phyloP scores from a whole-genome alignment of 2,888 invertebrate genomes.

The Caenorhabditis afra region DNA sequence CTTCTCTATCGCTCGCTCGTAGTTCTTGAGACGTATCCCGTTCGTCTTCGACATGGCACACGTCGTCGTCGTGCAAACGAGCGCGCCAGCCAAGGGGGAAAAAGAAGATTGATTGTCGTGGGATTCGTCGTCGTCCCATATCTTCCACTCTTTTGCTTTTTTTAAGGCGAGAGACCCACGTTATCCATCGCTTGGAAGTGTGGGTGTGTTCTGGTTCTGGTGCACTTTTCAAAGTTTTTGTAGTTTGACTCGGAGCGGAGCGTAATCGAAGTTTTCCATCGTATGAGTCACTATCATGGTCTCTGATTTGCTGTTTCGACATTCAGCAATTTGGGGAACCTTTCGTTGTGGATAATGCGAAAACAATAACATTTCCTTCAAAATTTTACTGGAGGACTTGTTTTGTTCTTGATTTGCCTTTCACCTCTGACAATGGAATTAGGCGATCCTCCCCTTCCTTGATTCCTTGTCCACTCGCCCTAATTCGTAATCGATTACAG shows the following conservation, averaged over 20 bases:
- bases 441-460: no score
- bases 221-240: background rate
- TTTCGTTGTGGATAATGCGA: no score
- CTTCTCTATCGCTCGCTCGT: conserved; percentile 20
- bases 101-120: conserved; percentile 38
- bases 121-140: conserved; percentile 7
- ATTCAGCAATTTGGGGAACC: no score
- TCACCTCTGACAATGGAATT: no score
- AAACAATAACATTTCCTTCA: no score
- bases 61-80: no score
- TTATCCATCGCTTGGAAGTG: background rate
- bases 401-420: conserved; percentile 6
- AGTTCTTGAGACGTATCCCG: conserved; percentile 18
- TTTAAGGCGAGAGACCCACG: background rate
- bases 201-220: background rate
- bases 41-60: background rate
- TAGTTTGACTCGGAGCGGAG: background rate
- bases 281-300: no score
- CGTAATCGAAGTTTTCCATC: no score
- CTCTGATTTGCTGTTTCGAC: no score
- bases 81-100: no score
- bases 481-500: conserved; percentile 20
- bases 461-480: no score
- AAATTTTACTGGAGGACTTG: no score
- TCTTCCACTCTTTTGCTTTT: conserved; percentile 3